Evolutionary conservation across 2,113 vertebrate species (phyloP), one percentile per base, ranked within the genome.

Genomic region (Desmodus rotundus): DNA sequence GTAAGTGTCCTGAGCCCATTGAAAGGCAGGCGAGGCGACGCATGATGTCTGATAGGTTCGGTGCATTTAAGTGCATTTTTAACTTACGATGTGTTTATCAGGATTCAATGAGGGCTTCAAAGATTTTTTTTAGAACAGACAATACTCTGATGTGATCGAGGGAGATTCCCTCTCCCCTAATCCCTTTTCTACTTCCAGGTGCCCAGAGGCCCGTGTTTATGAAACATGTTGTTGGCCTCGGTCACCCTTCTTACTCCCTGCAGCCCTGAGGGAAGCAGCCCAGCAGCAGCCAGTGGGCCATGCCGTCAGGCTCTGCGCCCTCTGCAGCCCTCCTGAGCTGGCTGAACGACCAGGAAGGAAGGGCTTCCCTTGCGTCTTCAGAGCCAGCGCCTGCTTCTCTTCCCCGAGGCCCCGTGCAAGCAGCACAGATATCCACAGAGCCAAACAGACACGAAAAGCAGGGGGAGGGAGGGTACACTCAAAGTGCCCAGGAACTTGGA

Each of bases 381-480:
- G 13, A 76, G 58, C 50, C 67, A 91, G 31, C 10, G 50, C 15
- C 31, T 43, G 22, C 26, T 74, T 73, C 65, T 38, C 68, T 81
- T 28, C 22, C 22, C 26, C 8, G 67, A 47, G 31, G 65, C 17
- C 12, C 10, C 17, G 50, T 28, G 70, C 19, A 36, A 33, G 41
- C 31, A 41, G 83, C 16, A 38, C 28, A 26, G 6, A 36, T 2
- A 9, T 33, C 41, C 54, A 43, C 36, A 84, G 26, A 87, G 31
- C 15, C 87, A 50, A 36, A n/a, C 0, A 31, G 28, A 43, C 16
- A 15, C 2, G 3, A 47, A 31, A 36, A 31, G 2, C 38, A 31
- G 7, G n/a, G 1, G 15, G 13, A 3, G 15, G 47, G 5, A 58
- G 12, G 19, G 38, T 1, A 4, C 3, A 9, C 22, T 70, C 24